Base-by-base conservation (phyloP, 2,113 vertebrate genomes). In the Dunckerocampus dactyliophorus region DNA sequence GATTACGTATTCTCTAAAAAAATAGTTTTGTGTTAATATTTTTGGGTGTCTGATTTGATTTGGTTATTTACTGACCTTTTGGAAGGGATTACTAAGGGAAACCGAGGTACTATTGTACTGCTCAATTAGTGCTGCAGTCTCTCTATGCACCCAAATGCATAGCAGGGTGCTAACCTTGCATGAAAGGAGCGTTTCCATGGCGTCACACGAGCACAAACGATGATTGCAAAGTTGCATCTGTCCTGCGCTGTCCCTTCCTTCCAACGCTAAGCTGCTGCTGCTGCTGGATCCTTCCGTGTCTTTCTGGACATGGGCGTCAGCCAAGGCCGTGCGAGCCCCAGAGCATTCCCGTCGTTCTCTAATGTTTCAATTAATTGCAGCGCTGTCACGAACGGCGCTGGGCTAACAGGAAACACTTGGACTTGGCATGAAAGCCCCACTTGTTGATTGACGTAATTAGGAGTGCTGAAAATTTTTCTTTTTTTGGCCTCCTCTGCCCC, bases 361-460 rank as follows among this genome's bases (percentile, higher is more conserved):
- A 79, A 82, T 83, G 83, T 85, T 87, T 84, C 82, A 84, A 85
- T 87, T 88, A 87, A 89, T 84, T 78, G 82, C 82, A 74, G 74
- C 76, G 83, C 82, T 89, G 85, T 88, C 87, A 87, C 72, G 81
- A 77, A 79, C 70, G 53, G 67, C 72, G 81, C 84, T 84, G 67
- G n/a, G 82, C 81, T 85, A 83, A 85, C 82, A 79, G 75, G 87
- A 88, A 87, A 81, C 82, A 86, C 73, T 79, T 82, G 82, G 69
- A 81, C 79, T 74, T 80, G 82, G 84, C 31, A 56, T 64, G 77
- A 85, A 83, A 79, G 67, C 79, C 65, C 61, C 15, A 42, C 37
- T 74, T 79, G 86, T 78, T 88, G 86, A 89, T 84, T 74, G 87
- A 87, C 53, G 76, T 67, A 75, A 86, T 87, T 87, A 84, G 75